Percentiles rank a stretch among this genome's conserved stretches.
phyloP scores from a whole-genome alignment of 2,888 invertebrate genomes.

The Dorcus hopei region DNA sequence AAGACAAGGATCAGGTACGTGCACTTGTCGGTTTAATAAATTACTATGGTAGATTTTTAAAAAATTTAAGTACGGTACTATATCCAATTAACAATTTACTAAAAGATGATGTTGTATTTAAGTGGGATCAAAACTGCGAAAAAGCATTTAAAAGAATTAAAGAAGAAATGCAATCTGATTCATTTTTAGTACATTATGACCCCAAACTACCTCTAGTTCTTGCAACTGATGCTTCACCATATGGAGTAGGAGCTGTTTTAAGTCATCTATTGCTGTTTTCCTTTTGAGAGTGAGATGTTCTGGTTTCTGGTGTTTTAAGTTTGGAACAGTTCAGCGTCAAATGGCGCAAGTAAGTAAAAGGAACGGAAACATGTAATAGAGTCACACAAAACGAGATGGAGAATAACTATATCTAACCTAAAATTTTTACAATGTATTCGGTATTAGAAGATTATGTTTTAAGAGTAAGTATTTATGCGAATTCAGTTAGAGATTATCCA shows the following conservation, averaged over 20 bases:
- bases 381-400: no score
- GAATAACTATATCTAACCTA: no score
- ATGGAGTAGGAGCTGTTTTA: conserved; percentile 37
- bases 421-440: no score
- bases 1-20: conserved; percentile 30
- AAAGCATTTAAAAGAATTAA: conserved; percentile 31
- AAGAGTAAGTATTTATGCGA: no score
- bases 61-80: conserved; percentile 31
- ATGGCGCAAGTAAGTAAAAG: no score
- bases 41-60: conserved; percentile 38
- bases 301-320: no score
- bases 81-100: conserved; percentile 33
- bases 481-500: no score
- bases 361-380: no score
- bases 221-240: conserved; percentile 31
- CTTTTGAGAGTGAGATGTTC: no score
- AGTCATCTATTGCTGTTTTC: conserved; percentile 26
- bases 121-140: conserved; percentile 27
- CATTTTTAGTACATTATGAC: conserved; percentile 31
- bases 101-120: conserved; percentile 26
- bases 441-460: no score
- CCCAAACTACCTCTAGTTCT: conserved; percentile 30
- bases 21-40: conserved; percentile 35
- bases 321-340: no score
- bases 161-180: conserved; percentile 26